Conservation (phyloP, 2,113 vertebrate genomes). For the Myotis yumanensis region DNA sequence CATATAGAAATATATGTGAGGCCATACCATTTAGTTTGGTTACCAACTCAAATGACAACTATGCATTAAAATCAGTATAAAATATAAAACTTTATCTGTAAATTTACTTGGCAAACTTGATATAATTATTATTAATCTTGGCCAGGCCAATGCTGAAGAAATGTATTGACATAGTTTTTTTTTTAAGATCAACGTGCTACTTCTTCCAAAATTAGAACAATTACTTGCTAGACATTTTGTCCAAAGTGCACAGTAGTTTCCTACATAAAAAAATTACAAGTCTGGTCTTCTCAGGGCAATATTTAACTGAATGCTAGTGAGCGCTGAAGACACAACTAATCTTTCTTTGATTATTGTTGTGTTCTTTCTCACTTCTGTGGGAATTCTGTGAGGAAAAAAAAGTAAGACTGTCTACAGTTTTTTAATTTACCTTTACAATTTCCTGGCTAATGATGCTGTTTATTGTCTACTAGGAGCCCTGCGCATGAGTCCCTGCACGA, state of each 20-base stretch:
- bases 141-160: not conserved
- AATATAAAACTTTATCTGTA: not conserved
- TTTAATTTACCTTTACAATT: not conserved
- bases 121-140: not conserved
- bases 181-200: not conserved
- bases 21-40: not conserved
- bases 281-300: not conserved
- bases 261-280: not conserved
- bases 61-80: not conserved
- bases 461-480: not conserved
- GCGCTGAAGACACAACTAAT: not conserved
- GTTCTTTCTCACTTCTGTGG: not conserved
- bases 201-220: not conserved
- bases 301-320: not conserved
- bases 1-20: not conserved
- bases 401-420: not conserved
- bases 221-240: not conserved
- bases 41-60: not conserved
- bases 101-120: not conserved
- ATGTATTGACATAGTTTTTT: not conserved
- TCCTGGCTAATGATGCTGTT: not conserved
- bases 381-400: not conserved
- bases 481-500: no score
- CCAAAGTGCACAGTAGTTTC: not conserved
- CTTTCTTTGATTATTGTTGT: not conserved